Evolutionary conservation across 2,113 vertebrate genomes (phyloP).

Genomic region (Mugil cephalus): DNA sequence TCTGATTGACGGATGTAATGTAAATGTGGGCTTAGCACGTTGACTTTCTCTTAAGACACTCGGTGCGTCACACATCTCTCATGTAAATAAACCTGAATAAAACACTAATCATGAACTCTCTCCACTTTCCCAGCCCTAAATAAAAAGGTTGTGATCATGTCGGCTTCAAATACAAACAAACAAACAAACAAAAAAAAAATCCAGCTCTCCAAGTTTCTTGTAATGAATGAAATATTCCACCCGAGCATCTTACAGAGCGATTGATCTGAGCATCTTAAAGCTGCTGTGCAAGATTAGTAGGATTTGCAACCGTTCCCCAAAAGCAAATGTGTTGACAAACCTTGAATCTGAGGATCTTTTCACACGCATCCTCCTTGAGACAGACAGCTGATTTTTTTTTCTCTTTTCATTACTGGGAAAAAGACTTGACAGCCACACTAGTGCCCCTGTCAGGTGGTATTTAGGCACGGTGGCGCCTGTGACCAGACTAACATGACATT

Average conservation of each 20-base stretch:
- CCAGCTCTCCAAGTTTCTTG: constrained; percentile 19
- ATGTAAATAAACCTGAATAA: constrained; percentile 7
- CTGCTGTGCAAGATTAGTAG: constrained; percentile 23
- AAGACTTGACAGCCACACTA: background rate
- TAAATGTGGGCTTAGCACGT: constrained; percentile 7
- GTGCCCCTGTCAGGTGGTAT: background rate
- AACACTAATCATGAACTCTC: constrained; percentile 5
- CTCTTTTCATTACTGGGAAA: background rate
- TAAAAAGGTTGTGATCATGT: constrained; percentile 32
- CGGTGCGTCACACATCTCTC: background rate
- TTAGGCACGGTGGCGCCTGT: background rate
- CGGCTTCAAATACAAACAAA: too few relatives aligned
- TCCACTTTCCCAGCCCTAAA: constrained; percentile 17
- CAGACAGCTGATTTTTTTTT: background rate
- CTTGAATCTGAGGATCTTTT: constrained; percentile 9
- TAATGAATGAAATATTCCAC: constrained; percentile 51
- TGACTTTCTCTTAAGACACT: constrained; percentile 13
- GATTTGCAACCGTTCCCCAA: constrained; percentile 15
- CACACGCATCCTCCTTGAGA: background rate
- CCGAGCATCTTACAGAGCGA: constrained; percentile 11
- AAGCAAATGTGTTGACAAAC: constrained; percentile 9
- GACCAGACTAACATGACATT: background rate
- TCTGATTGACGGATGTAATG: constrained; percentile 42
- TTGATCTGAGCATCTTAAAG: constrained; percentile 8
- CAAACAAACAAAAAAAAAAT: background rate